A percentile compares a stretch with the other conserved stretches of the same genome.
These are phyloP conservation scores for Otis tarda DNA, from an alignment of 2,113 vertebrate species.

Conservation along the genomic window DNA sequence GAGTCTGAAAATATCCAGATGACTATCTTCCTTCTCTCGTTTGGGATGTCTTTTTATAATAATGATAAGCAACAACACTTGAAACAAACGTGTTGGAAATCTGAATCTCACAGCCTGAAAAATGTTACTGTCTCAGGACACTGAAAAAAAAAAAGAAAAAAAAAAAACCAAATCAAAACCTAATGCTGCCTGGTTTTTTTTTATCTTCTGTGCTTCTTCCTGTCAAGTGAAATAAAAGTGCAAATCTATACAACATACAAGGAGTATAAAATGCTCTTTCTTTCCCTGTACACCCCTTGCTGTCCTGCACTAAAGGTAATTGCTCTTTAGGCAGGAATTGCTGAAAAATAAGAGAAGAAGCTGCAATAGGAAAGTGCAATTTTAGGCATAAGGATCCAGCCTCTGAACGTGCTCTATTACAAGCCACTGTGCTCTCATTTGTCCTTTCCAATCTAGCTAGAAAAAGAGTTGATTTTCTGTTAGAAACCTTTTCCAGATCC, in stretches of 20 bases:
- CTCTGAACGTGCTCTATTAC: neutral
- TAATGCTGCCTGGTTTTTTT: neutral
- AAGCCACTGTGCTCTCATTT: neutral
- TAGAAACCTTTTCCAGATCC: neutral
- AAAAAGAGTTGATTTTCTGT: neutral
- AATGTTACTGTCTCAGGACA: neutral
- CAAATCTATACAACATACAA: neutral
- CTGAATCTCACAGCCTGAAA: neutral
- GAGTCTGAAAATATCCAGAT: neutral
- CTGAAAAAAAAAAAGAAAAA: neutral
- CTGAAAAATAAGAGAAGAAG: neutral
- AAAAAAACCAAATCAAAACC: neutral
- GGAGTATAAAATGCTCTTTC: neutral
- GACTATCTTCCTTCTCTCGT: neutral
- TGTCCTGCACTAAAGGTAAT: neutral
- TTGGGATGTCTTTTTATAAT: neutral
- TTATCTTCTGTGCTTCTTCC: neutral
- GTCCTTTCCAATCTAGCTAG: neutral
- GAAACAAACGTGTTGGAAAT: neutral
- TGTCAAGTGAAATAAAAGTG: neutral
- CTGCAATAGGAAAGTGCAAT: neutral
- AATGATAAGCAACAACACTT: slow-evolving; percentile 10
- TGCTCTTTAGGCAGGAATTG: neutral
- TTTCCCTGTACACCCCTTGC: neutral
- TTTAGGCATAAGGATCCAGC: neutral